Percentiles rank a stretch among this genome's conserved stretches.
These are phyloP conservation scores for Sula dactylatra DNA, from an alignment of 2,113 vertebrate genomes.

Conservation along the genomic window DNA sequence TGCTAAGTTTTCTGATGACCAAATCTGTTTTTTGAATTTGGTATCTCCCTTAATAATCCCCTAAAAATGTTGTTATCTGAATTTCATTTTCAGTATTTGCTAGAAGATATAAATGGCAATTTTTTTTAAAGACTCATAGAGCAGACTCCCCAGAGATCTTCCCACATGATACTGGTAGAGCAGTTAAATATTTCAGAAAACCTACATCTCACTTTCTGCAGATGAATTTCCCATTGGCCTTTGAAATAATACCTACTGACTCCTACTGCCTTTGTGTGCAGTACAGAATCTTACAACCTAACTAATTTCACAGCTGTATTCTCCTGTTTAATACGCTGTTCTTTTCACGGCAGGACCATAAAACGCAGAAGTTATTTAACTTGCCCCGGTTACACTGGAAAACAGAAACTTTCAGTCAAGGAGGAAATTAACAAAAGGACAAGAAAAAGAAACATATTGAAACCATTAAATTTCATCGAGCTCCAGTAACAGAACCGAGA, in stretches of 20 bases:
- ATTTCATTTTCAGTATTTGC: slow-evolving; percentile 23
- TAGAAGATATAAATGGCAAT: not conserved
- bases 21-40: not conserved
- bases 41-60: slow-evolving; percentile 8
- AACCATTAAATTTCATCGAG: not conserved
- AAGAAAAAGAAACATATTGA: not conserved
- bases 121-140: not conserved
- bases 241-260: not conserved
- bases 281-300: not conserved
- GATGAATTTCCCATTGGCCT: not conserved
- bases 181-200: not conserved
- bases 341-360: not conserved
- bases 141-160: not conserved
- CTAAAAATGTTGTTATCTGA: not conserved
- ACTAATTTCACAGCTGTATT: not conserved
- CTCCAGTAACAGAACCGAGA: not conserved
- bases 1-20: not conserved
- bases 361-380: not conserved
- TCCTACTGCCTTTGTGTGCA: not conserved
- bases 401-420: not conserved
- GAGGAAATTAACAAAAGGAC: not conserved
- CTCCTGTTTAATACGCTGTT: not conserved
- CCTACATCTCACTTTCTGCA: not conserved
- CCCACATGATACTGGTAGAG: not conserved
- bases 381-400: not conserved